Base-by-base conservation (phyloP, 2,888 invertebrate species). In the Scelioninae gen. 1 region DNA sequence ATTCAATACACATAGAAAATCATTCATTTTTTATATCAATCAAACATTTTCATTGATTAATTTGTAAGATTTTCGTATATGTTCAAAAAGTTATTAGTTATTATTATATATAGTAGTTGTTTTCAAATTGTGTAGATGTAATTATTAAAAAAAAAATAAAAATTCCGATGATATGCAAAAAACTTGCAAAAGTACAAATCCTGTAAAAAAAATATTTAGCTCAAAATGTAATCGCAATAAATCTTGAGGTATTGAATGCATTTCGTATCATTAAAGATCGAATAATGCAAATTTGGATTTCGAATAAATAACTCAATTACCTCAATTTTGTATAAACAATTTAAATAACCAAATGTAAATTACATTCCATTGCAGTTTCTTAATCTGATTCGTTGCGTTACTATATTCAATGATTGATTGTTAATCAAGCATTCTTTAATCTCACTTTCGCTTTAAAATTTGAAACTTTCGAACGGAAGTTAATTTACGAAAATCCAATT, bases 311-410 rank as follows among this genome's bases (percentile, higher is more conserved):
- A 53, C 31, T 38, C 51, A 65, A 65, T 51, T 65, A 51, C 23
- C 32, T 23, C 38, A 34, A 32, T 16, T 65, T 53, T 29, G 23
- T 40, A 9, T 29, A 43, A n/a, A 13, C 38, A 43, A 34, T 68
- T 68, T 56, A 56, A 68, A 68, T 68, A 56, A 68, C 56, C 56
- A 34, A 53, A 55, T 66, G 66, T 31, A 66, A 66, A 56, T 43
- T 43, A 32, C 66, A 43, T 43, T 11, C 66, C 45, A 10, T 15
- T 16, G 11, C 10, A n/a, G 43, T 66, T 71, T 71, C 58, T 40
- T 58, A 58, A 58, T 71, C 38, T 13, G 47, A 38, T 49, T 40
- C 16, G 40, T 71, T 69, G 34, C 47, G 66, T 23, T 23, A 40
- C 43, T 10, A 43, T 51, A 40, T 40, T 32, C 43, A 34, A 47